Conservation (phyloP, 2,113 vertebrate genomes). For the Butorides virescens region DNA sequence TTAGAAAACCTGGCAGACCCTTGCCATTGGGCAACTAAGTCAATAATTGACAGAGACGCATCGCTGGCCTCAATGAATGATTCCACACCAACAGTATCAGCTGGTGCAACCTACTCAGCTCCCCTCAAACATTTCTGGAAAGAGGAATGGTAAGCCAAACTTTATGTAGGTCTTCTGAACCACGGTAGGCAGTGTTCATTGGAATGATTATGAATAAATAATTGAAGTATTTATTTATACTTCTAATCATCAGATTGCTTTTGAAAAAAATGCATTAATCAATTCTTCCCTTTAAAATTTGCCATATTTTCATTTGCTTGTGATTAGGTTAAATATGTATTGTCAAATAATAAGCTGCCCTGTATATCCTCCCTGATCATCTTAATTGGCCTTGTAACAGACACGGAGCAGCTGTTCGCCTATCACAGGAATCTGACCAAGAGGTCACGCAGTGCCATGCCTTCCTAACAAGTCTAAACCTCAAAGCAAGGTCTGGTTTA, state of each 20-base stretch:
- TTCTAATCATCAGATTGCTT: neutral
- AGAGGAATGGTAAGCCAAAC: slow-evolving; percentile 5
- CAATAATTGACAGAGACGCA: slow-evolving; percentile 29
- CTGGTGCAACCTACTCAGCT: neutral
- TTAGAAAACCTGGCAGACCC: slow-evolving; percentile 16
- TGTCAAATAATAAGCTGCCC: neutral
- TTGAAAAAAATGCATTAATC: neutral
- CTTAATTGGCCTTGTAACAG: neutral
- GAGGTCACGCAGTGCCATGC: neutral
- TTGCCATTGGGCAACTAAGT: slow-evolving; percentile 24
- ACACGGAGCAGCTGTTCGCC: neutral
- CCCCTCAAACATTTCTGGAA: neutral
- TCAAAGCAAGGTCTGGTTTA: neutral
- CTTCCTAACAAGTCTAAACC: neutral
- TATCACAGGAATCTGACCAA: neutral
- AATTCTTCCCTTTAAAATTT: neutral
- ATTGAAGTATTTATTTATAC: neutral
- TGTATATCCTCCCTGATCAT: neutral
- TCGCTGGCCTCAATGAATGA: neutral
- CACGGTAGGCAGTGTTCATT: neutral
- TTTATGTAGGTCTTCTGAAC: neutral
- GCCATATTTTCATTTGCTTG: neutral
- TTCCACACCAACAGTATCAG: neutral
- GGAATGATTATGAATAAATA: neutral
- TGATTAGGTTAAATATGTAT: neutral